Evolutionary conservation across 2,797 vertebrate genomes (phyloP).

Genomic region (Pseudotriccus pelzelni): DNA sequence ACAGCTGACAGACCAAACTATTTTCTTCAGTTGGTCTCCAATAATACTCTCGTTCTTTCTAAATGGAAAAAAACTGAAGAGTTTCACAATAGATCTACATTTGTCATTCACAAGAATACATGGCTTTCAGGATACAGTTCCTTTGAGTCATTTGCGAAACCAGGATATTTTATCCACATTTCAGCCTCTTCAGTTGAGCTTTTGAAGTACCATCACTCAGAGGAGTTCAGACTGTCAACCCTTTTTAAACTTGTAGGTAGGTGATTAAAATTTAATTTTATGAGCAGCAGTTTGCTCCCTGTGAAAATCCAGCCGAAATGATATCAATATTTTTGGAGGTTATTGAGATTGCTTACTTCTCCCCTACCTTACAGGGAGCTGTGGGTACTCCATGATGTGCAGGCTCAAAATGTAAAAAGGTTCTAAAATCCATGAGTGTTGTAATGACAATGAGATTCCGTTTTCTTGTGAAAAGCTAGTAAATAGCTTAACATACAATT

Average conservation of each 20-base stretch:
- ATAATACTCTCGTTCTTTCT: conserved; percentile 80
- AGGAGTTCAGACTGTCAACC: conserved; percentile 84
- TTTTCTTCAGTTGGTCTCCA: conserved; percentile 81
- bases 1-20: conserved; percentile 90
- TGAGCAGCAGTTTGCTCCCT: background rate
- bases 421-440: background rate
- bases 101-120: conserved; percentile 86
- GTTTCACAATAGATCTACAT: conserved; percentile 89
- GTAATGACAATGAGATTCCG: background rate
- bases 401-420: background rate
- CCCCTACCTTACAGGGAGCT: background rate
- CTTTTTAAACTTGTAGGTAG: conserved; percentile 90
- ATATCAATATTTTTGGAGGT: background rate
- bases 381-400: background rate
- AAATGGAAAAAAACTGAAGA: conserved; percentile 83
- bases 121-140: conserved; percentile 88
- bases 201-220: conserved; percentile 83
- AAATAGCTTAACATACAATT: background rate
- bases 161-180: conserved; percentile 85
- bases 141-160: conserved; percentile 87
- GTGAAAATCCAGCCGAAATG: background rate
- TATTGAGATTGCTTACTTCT: background rate
- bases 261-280: conserved; percentile 13
- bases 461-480: background rate
- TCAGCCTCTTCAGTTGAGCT: conserved; percentile 78